A percentile compares a stretch with the other conserved stretches of the same genome.
phyloP scores from a whole-genome alignment of 1,140 invertebrate species.

The Ceratina calcarata region DNA sequence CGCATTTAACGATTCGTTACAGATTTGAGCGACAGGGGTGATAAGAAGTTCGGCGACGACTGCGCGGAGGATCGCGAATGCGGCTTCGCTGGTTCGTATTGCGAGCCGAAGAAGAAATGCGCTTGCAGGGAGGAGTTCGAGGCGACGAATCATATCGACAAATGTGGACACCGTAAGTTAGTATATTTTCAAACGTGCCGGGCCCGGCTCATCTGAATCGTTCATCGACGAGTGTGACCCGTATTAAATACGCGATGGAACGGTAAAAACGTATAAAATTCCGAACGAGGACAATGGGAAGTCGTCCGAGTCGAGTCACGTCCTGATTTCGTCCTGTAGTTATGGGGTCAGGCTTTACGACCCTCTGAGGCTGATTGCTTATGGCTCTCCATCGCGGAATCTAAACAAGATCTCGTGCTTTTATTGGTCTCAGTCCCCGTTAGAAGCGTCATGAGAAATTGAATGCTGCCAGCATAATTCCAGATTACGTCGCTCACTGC shows the following conservation, averaged over 20 bases:
- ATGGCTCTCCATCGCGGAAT: constrained; percentile 17
- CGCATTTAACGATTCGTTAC: constrained; percentile 25
- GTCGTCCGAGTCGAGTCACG: constrained; percentile 16
- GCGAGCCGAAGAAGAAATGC: constrained; percentile 85
- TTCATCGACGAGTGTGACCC: too few relatives aligned
- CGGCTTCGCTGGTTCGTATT: constrained; percentile 86
- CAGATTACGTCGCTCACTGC: background rate
- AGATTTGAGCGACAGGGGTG: constrained; percentile 80
- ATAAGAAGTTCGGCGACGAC: constrained; percentile 86
- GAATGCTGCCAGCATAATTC: background rate
- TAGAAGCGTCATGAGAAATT: constrained; percentile 4
- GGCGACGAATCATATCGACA: constrained; percentile 90
- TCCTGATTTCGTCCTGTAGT: background rate
- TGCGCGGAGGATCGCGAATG: constrained; percentile 86
- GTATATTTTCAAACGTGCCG: constrained; percentile 31
- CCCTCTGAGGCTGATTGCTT: constrained; percentile 25
- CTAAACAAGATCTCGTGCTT: background rate
- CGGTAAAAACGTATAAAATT: background rate
- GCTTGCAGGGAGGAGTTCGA: constrained; percentile 86
- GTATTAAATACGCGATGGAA: background rate
- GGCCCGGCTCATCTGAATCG: background rate
- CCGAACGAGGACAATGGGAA: background rate
- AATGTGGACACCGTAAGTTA: constrained; percentile 89
- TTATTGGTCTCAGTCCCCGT: background rate
- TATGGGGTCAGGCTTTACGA: constrained; percentile 15